These are phyloP conservation scores for Axis porcinus DNA, from an alignment of 2,113 vertebrate species.

Conservation along the genomic window DNA sequence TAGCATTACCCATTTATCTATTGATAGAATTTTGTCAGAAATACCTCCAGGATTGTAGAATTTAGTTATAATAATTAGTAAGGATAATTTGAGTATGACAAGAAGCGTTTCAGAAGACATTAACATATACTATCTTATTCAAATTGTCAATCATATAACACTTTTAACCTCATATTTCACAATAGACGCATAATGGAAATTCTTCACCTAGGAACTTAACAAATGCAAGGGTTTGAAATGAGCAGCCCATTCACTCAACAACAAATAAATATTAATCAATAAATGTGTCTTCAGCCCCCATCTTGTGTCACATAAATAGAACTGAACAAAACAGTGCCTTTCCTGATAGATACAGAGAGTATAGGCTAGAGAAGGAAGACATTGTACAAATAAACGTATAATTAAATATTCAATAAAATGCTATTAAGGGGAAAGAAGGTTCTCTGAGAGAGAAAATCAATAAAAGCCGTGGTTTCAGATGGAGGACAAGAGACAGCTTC, in stretches of 20 bases:
- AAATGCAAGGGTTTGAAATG: background rate
- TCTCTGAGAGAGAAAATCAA: background rate
- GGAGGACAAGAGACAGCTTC: background rate
- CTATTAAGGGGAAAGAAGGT: background rate
- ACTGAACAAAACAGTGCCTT: background rate
- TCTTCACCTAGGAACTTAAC: background rate
- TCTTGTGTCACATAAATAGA: background rate
- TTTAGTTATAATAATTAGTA: background rate
- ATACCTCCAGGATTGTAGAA: background rate
- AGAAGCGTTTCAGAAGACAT: background rate
- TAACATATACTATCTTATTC: background rate
- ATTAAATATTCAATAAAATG: slow-evolving; percentile 45
- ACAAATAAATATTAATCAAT: background rate
- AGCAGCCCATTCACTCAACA: background rate
- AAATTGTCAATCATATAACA: background rate
- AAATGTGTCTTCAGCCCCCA: background rate
- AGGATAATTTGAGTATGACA: background rate
- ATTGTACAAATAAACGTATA: background rate
- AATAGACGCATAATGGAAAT: background rate
- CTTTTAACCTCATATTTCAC: background rate
- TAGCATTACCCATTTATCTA: background rate
- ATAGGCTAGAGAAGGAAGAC: background rate
- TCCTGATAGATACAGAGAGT: background rate
- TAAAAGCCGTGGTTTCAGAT: background rate
- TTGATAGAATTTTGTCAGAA: background rate